Evolutionary conservation across 2,113 vertebrate species (phyloP), one percentile per base, ranked within the genome.

Genomic region (Indicator indicator): DNA sequence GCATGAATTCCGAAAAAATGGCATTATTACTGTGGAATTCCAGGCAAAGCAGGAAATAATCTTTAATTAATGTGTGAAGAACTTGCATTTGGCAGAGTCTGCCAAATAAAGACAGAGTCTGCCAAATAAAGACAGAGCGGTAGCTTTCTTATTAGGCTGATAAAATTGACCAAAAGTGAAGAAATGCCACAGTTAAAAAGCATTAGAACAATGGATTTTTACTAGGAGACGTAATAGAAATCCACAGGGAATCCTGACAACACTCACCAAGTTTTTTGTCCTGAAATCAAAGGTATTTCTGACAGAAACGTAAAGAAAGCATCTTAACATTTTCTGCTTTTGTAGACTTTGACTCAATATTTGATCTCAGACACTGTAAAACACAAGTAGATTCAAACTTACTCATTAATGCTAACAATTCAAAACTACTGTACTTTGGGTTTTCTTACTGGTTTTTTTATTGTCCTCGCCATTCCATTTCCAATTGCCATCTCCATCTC

Each of bases 121-220:
- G 73, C 86, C 92, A 95, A 92, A 86, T 83, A 89, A 88, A 95
- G 83, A 65, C 58, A 83, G 74, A 95, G 96, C 87, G 94, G 88
- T 92, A 87, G 88, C 75, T 90, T 95, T 95, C 86, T 95, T 94
- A 95, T 90, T 90, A 94, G 91, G 85, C 90, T 93, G 90, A 95
- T 86, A 96, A 93, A 91, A 94, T 86, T 6, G 1, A 86, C 79
- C 26, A 86, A 90, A 95, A 97, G 88, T 91, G 77, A 95, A 94
- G 76, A 91, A 95, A 97, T 73, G 50, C n/a, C 40, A 5, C 6
- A 38, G 90, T 68, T 86, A 84, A 91, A 94, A 95, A 77, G 85
- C 62, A 81, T 75, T 84, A 81, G 65, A 90, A 95, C 85, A 94
- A 88, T 76, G 73, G 54, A 55, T 90, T 95, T 96, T 94, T 95